phyloP scores from a whole-genome alignment of 1,140 invertebrate species.

The Mactra quadrangularis region DNA sequence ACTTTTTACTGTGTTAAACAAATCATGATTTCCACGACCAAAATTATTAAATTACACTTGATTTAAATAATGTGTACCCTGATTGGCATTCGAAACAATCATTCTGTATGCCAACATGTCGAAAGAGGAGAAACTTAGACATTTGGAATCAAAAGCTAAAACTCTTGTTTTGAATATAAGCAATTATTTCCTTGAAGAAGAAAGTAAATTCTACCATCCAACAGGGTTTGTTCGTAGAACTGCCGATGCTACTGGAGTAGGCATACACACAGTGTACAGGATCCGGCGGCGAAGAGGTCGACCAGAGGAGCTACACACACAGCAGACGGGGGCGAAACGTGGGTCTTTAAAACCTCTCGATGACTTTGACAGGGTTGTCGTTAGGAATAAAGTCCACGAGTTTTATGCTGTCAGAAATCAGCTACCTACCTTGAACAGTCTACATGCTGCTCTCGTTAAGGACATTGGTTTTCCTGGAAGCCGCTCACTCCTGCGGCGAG shows the following conservation, averaged over 20 bases:
- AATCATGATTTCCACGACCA: no score
- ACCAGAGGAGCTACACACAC: neutral
- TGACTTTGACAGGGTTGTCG: neutral
- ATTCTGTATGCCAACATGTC: no score
- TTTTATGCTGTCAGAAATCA: constrained; percentile 8
- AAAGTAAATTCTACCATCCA: no score
- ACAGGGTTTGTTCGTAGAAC: neutral
- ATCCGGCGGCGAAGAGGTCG: neutral
- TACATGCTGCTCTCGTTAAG: neutral
- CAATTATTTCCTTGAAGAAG: neutral
- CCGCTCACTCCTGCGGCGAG: neutral
- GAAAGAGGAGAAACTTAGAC: neutral
- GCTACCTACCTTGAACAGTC: neutral
- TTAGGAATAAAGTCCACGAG: constrained; percentile 4
- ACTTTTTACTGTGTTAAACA: no score
- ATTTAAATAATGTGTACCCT: no score
- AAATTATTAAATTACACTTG: no score
- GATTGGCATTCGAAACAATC: no score
- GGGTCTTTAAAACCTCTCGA: neutral
- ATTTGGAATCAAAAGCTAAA: neutral
- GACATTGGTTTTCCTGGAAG: constrained; percentile 19
- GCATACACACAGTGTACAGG: neutral
- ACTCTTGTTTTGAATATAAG: neutral
- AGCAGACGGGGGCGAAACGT: neutral
- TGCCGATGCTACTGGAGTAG: neutral